Conservation (phyloP, 2,797 vertebrate species). For the Xerus rutilus region DNA sequence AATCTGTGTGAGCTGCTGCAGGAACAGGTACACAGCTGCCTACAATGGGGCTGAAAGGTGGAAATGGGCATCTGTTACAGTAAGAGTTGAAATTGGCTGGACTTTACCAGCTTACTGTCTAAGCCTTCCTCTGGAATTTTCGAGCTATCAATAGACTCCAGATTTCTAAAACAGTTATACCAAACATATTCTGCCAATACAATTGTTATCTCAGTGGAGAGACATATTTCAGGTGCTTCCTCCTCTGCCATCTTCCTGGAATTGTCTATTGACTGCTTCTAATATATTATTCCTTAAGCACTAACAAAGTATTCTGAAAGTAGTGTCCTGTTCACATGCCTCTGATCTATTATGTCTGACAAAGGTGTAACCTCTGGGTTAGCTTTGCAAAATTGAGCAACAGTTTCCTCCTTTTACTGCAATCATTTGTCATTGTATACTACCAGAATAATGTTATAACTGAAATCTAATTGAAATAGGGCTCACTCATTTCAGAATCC, state of each 20-base stretch:
- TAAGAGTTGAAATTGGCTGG: neutral
- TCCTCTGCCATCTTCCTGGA: neutral
- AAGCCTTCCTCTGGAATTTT: neutral
- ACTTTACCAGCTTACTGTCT: neutral
- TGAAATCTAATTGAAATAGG: neutral
- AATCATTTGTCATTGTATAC: neutral
- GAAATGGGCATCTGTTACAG: neutral
- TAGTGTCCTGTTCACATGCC: neutral
- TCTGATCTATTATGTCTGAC: neutral
- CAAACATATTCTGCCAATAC: neutral
- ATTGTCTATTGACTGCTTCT: slow-evolving; percentile 11
- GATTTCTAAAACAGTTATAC: neutral
- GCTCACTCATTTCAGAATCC: neutral
- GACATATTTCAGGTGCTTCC: neutral
- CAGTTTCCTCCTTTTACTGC: neutral
- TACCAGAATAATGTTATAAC: neutral
- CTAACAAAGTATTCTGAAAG: neutral
- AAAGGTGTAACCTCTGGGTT: neutral
- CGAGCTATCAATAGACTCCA: neutral
- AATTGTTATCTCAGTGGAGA: neutral
- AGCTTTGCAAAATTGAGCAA: neutral
- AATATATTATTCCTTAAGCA: slow-evolving; percentile 6
- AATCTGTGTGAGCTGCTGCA: neutral
- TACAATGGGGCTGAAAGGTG: neutral
- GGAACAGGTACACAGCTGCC: neutral